Conservation (phyloP, 2,888 invertebrate species). For the Drosophila siamana region DNA sequence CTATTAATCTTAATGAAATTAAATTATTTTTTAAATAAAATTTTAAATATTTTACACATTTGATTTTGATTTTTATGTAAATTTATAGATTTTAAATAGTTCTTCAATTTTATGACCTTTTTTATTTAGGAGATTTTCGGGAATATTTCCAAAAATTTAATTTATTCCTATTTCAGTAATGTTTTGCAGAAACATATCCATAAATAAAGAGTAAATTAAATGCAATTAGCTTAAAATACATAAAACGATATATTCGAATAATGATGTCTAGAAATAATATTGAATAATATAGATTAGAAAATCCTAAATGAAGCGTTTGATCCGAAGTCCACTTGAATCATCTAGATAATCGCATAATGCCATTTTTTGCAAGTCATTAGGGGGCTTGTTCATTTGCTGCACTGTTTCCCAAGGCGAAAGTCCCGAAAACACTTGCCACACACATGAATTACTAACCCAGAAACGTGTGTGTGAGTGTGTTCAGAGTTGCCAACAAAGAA, state of each 20-base stretch:
- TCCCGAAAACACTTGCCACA: slow-evolving; percentile 1
- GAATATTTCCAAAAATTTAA: too few relatives aligned
- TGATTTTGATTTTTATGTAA: too few relatives aligned
- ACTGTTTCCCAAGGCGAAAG: background rate
- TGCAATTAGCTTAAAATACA: background rate
- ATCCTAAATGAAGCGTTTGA: background rate
- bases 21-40: too few relatives aligned
- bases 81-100: too few relatives aligned
- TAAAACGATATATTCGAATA: too few relatives aligned
- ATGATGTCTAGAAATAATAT: background rate
- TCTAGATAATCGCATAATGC: background rate
- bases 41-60: too few relatives aligned
- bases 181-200: too few relatives aligned
- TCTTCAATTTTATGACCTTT: too few relatives aligned
- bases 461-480: slow-evolving; percentile 5
- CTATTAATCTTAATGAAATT: too few relatives aligned
- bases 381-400: background rate
- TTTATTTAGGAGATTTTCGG: too few relatives aligned
- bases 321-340: slow-evolving; percentile 2
- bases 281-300: background rate
- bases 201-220: background rate
- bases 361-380: slow-evolving; percentile 39
- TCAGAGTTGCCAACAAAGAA: background rate
- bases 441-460: slow-evolving; percentile 41
- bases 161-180: too few relatives aligned